Conservation (phyloP, 2,113 vertebrate species). For the Circaetus cinerascens region DNA sequence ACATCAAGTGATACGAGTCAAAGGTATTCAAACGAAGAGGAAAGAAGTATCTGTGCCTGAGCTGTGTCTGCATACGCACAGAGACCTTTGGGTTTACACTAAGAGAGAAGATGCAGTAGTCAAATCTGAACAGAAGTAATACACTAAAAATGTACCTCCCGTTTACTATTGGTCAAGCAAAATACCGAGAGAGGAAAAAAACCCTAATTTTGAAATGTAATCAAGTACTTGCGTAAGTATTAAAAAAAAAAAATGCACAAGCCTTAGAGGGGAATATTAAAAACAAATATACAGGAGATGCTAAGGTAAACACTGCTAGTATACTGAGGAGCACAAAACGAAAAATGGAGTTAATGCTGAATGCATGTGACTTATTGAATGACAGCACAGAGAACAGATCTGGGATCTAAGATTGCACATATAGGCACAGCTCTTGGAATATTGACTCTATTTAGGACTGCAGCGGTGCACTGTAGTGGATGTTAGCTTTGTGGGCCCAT, state of each 20-base stretch:
- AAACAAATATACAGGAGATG: background rate
- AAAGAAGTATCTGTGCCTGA: rapidly evolving
- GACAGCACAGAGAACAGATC: background rate
- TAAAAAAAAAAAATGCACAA: background rate
- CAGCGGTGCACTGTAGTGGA: background rate
- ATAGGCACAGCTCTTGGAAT: background rate
- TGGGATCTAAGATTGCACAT: background rate
- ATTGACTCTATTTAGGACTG: background rate
- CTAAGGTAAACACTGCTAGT: background rate
- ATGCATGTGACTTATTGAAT: rapidly evolving
- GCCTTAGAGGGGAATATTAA: background rate
- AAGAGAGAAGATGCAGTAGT: background rate
- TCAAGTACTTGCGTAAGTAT: background rate
- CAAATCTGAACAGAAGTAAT: background rate
- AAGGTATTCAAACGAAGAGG: background rate
- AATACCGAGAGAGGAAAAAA: background rate
- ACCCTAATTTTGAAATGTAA: background rate
- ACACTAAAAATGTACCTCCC: background rate
- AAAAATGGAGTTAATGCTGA: background rate
- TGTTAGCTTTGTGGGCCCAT: background rate
- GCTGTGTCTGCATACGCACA: background rate
- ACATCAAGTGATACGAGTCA: background rate
- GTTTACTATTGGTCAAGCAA: background rate
- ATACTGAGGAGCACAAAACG: background rate
- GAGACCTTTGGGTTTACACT: background rate